Percentiles rank a stretch among this genome's conserved stretches.
Conservation (phyloP, 35 echinoderm and acorn worm genomes). For the Lytechinus variegatus region DNA sequence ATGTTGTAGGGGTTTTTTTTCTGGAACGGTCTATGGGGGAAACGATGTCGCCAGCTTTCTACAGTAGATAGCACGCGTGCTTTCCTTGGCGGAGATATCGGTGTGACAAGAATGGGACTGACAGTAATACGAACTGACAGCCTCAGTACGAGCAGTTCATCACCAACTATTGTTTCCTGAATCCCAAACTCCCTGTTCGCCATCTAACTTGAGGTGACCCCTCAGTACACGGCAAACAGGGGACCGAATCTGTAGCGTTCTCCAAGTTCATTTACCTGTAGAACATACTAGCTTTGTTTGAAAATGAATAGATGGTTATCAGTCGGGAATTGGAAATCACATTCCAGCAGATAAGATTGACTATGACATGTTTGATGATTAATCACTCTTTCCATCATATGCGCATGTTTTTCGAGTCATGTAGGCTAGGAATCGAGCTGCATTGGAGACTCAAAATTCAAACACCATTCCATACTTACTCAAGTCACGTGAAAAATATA, state of each 20-base stretch:
- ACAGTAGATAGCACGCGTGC: background rate
- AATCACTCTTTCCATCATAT: background rate
- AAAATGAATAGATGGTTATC: background rate
- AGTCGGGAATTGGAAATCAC: slow-evolving; percentile 1
- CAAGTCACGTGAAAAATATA: background rate
- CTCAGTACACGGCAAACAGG: background rate
- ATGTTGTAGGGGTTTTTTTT: background rate
- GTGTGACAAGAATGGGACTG: background rate
- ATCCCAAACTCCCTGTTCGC: background rate
- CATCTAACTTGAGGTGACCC: background rate
- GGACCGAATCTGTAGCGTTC: background rate
- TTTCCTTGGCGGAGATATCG: background rate
- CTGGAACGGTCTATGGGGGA: background rate
- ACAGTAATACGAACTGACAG: background rate
- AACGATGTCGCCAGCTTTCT: background rate
- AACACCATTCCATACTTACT: background rate
- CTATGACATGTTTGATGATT: slow-evolving; percentile 24
- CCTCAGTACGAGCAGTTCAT: background rate
- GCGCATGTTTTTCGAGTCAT: background rate
- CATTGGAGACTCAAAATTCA: background rate
- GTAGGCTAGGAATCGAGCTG: too few relatives aligned
- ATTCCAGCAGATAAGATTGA: background rate
- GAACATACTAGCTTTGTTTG: background rate
- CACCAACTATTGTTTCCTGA: background rate
- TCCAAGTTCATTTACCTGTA: slow-evolving; percentile 8